These are phyloP conservation scores for Tachysurus fulvidraco DNA, from an alignment of 2,113 vertebrate genomes.

Conservation along the genomic window DNA sequence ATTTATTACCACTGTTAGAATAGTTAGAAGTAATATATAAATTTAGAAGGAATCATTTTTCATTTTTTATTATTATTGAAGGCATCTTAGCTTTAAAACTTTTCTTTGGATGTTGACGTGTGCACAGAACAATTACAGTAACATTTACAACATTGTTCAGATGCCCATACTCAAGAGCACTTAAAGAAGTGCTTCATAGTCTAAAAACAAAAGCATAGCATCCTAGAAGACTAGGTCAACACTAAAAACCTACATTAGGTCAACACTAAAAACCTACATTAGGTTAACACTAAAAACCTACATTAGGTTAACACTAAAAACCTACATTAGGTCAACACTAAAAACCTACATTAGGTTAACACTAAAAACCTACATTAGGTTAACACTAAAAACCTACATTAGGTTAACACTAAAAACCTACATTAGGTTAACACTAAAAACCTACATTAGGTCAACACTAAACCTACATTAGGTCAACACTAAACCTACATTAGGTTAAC, in stretches of 20 bases:
- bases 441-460: too few species aligned
- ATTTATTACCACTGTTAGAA: neutral
- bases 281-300: neutral
- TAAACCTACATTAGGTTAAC: too few species aligned
- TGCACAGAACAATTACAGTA: neutral
- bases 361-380: neutral
- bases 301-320: neutral
- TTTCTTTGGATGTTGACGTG: neutral
- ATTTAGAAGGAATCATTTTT: neutral
- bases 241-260: too few species aligned
- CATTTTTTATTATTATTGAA: neutral
- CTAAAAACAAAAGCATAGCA: neutral
- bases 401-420: too few species aligned
- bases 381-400: too few species aligned
- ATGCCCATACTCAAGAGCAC: neutral
- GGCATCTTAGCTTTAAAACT: neutral
- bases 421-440: too few species aligned
- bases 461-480: too few species aligned
- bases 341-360: too few species aligned
- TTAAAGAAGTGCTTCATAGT: neutral
- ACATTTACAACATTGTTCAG: neutral
- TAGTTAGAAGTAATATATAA: too few species aligned
- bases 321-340: too few species aligned
- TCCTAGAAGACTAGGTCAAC: neutral
- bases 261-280: too few species aligned